Conservation (phyloP, 1,140 invertebrate genomes). For the Heliconius hewitsoni region DNA sequence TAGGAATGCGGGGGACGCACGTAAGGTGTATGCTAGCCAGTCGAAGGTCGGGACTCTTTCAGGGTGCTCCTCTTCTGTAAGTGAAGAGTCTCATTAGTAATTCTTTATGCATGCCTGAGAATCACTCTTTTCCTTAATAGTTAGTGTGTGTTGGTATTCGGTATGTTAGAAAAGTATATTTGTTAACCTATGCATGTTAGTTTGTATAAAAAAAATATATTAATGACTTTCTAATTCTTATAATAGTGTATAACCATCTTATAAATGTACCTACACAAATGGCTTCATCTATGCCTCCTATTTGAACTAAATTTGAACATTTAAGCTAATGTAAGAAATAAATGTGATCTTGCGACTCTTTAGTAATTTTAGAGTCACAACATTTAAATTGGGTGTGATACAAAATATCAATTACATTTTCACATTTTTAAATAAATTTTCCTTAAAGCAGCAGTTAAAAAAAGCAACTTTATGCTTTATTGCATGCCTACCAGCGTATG, state of each 20-base stretch:
- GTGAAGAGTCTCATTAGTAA: slow-evolving; percentile 50
- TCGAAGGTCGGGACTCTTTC: slow-evolving; percentile 80
- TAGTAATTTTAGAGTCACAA: no score
- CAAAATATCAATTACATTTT: no score
- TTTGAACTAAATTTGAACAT: no score
- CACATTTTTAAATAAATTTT: no score
- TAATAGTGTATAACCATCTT: not conserved
- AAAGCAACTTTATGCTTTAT: no score
- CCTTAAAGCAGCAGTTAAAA: no score
- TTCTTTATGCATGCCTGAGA: slow-evolving; percentile 39
- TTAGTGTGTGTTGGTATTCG: not conserved
- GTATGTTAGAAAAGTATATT: not conserved
- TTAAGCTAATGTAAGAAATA: no score
- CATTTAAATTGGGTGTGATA: no score
- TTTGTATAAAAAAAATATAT: not conserved
- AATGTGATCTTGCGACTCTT: no score
- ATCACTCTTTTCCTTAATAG: slow-evolving; percentile 25
- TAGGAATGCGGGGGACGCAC: slow-evolving; percentile 78
- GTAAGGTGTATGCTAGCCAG: slow-evolving; percentile 77
- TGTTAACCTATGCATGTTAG: not conserved
- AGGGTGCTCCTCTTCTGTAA: slow-evolving; percentile 80
- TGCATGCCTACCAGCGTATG: no score
- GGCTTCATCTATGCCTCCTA: no score
- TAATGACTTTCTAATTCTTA: not conserved
- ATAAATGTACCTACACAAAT: no score